Percentiles rank a stretch among this genome's conserved stretches.
Conservation (phyloP, 2,888 invertebrate genomes). For the Limenitis camilla region DNA sequence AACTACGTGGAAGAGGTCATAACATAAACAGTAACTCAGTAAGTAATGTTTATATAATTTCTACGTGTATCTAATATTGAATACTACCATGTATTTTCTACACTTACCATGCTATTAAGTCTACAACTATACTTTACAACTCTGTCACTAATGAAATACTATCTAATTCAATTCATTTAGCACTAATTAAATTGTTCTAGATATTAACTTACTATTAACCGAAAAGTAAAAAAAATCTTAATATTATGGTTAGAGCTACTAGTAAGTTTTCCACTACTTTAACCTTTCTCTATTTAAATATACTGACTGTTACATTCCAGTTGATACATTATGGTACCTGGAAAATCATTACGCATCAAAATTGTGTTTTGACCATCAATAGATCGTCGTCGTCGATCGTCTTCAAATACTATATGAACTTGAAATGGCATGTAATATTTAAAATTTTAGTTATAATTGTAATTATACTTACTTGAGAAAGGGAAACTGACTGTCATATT, state of each 20-base stretch:
- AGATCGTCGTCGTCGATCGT: no score
- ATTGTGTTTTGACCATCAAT: not conserved
- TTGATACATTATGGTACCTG: constrained; percentile 53
- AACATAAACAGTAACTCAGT: not conserved
- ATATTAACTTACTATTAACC: no score
- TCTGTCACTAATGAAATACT: no score
- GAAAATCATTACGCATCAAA: constrained; percentile 30
- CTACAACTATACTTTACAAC: no score
- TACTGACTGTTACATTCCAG: constrained; percentile 58
- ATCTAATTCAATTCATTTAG: no score
- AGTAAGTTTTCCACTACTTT: constrained; percentile 23
- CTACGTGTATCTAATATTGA: not conserved
- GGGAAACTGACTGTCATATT: constrained; percentile 89
- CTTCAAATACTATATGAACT: no score
- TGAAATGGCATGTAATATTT: no score
- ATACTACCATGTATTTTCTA: not conserved
- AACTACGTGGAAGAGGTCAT: not conserved
- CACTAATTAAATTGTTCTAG: no score
- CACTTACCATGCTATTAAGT: not conserved
- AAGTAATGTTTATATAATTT: not conserved
- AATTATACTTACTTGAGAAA: constrained; percentile 82
- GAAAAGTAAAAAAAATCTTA: not conserved
- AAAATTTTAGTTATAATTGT: no score
- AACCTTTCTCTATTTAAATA: constrained; percentile 32
- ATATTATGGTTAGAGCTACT: constrained; percentile 8